These are phyloP conservation scores for Norana najaformis DNA, from an alignment of 2,888 invertebrate genomes.

Conservation along the genomic window DNA sequence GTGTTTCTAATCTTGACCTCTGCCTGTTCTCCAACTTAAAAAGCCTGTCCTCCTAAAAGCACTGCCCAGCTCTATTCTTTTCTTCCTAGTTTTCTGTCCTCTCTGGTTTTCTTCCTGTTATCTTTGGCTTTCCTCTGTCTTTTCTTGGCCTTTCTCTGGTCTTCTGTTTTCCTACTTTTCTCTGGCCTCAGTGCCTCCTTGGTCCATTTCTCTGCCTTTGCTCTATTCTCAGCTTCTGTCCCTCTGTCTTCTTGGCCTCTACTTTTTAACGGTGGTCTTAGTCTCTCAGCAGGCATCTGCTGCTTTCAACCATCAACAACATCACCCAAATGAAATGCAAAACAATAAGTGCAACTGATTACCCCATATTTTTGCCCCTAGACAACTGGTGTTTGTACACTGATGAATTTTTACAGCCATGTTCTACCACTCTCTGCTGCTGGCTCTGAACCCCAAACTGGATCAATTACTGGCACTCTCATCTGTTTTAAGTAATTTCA, in stretches of 20 bases:
- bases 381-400: not conserved
- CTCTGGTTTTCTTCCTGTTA: too few species aligned
- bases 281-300: not conserved
- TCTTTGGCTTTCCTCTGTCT: too few species aligned
- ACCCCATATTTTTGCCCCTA: not conserved
- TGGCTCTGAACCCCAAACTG: not conserved
- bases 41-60: too few species aligned
- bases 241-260: not conserved
- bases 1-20: not conserved
- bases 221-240: too few species aligned
- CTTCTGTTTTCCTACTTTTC: too few species aligned
- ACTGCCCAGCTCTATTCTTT: too few species aligned
- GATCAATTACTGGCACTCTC: conserved; percentile 5
- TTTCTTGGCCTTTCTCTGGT: too few species aligned
- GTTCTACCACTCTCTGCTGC: not conserved
- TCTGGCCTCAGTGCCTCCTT: not conserved
- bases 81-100: too few species aligned
- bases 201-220: not conserved
- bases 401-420: not conserved
- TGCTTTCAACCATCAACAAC: not conserved
- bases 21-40: not conserved
- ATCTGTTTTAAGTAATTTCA: not conserved
- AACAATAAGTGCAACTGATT: not conserved
- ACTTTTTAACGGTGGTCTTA: too few species aligned
- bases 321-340: not conserved